Base-by-base conservation (phyloP, 2,113 vertebrate species). In the Actenoides lindsayi region DNA sequence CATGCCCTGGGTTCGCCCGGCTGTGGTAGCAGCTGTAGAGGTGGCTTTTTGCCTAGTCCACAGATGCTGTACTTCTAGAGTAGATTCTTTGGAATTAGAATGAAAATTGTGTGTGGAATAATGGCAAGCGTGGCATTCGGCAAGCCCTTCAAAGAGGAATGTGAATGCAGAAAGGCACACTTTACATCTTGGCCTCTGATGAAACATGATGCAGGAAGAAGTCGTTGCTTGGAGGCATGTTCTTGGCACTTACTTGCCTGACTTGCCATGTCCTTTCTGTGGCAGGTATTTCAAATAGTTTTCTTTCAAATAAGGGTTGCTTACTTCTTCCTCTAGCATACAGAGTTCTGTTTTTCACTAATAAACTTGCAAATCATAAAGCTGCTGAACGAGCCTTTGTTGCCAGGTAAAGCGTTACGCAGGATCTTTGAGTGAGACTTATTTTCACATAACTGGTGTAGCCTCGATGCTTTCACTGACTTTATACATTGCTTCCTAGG, bases 1-100 rank as follows among this genome's bases (percentile, higher is more conserved):
- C 1, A 0, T n/a, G 51, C 8, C 50, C 30, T 33, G 60, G 31
- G 3, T 17, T 41, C 11, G 2, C 4, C 4, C 2, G 41, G 59
- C 31, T 19, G 1, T 20, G 25, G 1, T 16, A 9, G 16, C 5
- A 56, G 31, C 17, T 33, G 44, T 21, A 14, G 8, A n/a, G 39
- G 3, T 11, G 13, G 11, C 46, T 37, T 23, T 2, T n/a, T 18
- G 74, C 13, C 8, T 74, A 9, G 21, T 7, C 5, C 17, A 2
- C 35, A 9, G 41, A 3, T 30, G 31, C 35, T 48, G 15, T 28
- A 1, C 46, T n/a, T 23, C 8, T 27, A 33, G 8, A 48, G 11
- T 20, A 33, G 8, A 48, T 9, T 20, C 6, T 27, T 25, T 16
- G 24, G 42, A 28, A 31, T 6, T 33, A 10, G 41, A 28, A 19